phyloP scores from a whole-genome alignment of 1,140 invertebrate genomes.

The Panulirus ornatus region DNA sequence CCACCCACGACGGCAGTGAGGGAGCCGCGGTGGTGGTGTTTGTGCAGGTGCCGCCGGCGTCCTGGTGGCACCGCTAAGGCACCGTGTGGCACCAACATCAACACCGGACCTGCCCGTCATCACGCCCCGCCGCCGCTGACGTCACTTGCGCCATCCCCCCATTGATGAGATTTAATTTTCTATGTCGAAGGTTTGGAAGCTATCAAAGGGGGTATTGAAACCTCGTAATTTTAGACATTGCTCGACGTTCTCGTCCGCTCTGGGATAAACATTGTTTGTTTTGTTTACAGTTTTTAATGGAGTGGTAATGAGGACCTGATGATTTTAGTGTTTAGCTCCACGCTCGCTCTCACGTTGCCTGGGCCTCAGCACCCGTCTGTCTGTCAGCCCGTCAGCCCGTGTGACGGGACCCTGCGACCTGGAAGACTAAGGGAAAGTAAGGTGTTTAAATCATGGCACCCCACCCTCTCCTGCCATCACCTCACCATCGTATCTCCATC shows the following conservation, averaged over 20 bases:
- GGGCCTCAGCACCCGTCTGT: constrained; percentile 6
- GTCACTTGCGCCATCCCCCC: constrained; percentile 40
- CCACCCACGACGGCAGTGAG: constrained; percentile 43
- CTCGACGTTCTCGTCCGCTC: constrained; percentile 22
- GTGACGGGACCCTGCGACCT: not conserved
- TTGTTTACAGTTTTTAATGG: constrained; percentile 67
- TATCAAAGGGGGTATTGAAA: constrained; percentile 38
- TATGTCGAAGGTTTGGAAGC: not conserved
- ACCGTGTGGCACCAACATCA: constrained; percentile 42
- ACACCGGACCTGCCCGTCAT: constrained; percentile 49
- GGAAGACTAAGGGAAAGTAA: not conserved
- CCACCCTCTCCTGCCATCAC: not conserved
- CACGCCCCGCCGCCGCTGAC: constrained; percentile 33
- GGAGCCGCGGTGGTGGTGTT: constrained; percentile 55
- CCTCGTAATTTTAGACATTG: constrained; percentile 59
- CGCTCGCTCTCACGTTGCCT: constrained; percentile 22
- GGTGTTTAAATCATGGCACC: not conserved
- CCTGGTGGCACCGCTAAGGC: constrained; percentile 44
- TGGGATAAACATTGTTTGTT: constrained; percentile 55
- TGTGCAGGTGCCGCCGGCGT: constrained; percentile 64
- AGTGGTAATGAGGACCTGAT: constrained; percentile 67
- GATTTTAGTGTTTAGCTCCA: constrained; percentile 56
- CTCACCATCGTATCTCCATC: not conserved
- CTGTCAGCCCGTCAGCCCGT: constrained; percentile 24
- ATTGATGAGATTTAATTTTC: constrained; percentile 46